These are phyloP conservation scores for Germaria angustata DNA, from an alignment of 2,888 invertebrate species.

Conservation along the genomic window DNA sequence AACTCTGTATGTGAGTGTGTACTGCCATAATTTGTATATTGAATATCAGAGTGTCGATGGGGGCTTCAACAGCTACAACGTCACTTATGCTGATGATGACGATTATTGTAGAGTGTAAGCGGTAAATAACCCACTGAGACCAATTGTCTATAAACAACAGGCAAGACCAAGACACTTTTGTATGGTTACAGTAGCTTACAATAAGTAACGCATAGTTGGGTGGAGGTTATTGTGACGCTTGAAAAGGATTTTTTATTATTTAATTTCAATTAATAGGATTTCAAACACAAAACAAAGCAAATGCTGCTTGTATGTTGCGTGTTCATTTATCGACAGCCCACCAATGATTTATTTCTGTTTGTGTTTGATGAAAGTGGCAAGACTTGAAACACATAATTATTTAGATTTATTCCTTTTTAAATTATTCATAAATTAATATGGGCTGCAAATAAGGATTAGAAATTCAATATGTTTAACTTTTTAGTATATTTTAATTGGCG, in stretches of 20 bases:
- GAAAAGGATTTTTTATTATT: conserved; percentile 30
- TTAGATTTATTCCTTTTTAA: conserved; percentile 3
- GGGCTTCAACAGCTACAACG: not conserved
- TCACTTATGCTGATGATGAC: not conserved
- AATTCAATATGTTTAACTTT: not conserved
- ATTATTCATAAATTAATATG: not conserved
- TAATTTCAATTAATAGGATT: conserved; percentile 58
- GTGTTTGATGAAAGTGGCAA: not conserved
- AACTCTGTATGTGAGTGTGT: conserved; percentile 43
- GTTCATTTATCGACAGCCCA: not conserved
- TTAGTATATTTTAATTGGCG: not conserved
- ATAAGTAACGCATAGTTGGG: not conserved
- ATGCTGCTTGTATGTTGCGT: not conserved
- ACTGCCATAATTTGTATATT: conserved; percentile 62
- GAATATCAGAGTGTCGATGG: conserved; percentile 35
- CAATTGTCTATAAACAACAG: conserved; percentile 55
- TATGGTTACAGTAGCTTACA: conserved; percentile 5
- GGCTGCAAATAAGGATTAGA: too few relatives aligned
- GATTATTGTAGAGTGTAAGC: conserved; percentile 55
- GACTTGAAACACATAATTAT: conserved; percentile 4
- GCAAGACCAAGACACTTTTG: conserved; percentile 30
- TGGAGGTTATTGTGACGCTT: conserved; percentile 2
- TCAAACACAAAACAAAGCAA: conserved; percentile 17
- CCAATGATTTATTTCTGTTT: conserved; percentile 22
- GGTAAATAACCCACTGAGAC: conserved; percentile 64